Conservation (phyloP, 2,113 vertebrate genomes). For the Kryptolebias marmoratus region DNA sequence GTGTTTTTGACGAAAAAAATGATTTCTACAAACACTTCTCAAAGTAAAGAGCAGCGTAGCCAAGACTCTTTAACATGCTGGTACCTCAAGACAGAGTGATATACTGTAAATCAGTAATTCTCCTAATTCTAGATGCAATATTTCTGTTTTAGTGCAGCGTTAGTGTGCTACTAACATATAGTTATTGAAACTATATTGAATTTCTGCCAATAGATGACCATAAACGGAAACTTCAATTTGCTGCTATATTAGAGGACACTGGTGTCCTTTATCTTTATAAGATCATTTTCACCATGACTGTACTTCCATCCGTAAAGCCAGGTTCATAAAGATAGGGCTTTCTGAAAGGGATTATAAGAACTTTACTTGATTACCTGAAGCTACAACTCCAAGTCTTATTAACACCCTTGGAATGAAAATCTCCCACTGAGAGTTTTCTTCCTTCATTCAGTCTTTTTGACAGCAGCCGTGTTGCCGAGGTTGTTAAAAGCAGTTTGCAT, state of each 20-base stretch:
- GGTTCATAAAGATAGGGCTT: slow-evolving; percentile 5
- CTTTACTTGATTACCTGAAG: background rate
- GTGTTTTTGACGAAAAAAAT: no score
- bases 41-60: no score
- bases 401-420: background rate
- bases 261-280: background rate
- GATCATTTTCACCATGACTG: background rate
- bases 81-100: no score
- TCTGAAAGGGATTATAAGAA: background rate
- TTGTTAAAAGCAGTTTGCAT: slow-evolving; percentile 1
- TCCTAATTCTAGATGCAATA: no score
- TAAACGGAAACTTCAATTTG: background rate
- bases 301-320: background rate
- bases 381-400: background rate
- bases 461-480: background rate
- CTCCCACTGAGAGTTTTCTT: background rate
- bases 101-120: background rate
- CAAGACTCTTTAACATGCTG: no score
- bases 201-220: background rate
- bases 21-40: no score
- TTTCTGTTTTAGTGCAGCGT: background rate
- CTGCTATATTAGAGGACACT: background rate
- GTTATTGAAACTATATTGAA: background rate
- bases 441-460: background rate
- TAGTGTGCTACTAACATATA: background rate